A percentile compares a stretch with the other conserved stretches of the same genome.
Conservation (phyloP, 2,797 vertebrate species). For the Sorex maritimensis region DNA sequence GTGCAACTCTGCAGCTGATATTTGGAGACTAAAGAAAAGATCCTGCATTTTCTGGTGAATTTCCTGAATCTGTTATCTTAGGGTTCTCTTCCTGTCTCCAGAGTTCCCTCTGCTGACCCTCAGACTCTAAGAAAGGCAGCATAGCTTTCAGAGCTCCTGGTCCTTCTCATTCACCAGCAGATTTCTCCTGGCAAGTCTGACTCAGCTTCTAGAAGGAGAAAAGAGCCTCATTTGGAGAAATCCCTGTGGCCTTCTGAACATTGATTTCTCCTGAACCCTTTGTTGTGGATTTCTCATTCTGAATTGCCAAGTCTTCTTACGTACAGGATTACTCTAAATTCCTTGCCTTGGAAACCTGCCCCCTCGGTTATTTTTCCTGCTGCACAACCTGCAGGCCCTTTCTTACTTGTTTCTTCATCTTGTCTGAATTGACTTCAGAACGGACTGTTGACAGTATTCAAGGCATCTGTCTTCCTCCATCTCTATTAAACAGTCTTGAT, state of each 20-base stretch:
- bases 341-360: not conserved
- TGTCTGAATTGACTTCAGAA: not conserved
- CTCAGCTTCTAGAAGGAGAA: not conserved
- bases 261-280: not conserved
- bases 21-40: conserved; percentile 37
- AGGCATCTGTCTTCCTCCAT: not conserved
- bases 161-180: not conserved
- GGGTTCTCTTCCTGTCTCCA: not conserved
- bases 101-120: not conserved
- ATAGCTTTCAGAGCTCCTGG: not conserved
- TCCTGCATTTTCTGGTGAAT: not conserved
- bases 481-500: not conserved
- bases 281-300: not conserved
- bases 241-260: not conserved
- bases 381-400: not conserved
- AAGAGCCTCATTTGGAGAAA: not conserved
- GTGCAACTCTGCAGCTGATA: not conserved
- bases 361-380: not conserved
- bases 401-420: not conserved
- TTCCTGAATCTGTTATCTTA: conserved; percentile 3
- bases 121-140: not conserved
- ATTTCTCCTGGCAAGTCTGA: not conserved
- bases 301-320: not conserved
- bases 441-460: not conserved
- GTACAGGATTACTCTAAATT: not conserved